Evolutionary conservation across 2,888 invertebrate genomes (phyloP), one percentile per base, ranked within the genome.

Genomic region (Physocephala rufipes): DNA sequence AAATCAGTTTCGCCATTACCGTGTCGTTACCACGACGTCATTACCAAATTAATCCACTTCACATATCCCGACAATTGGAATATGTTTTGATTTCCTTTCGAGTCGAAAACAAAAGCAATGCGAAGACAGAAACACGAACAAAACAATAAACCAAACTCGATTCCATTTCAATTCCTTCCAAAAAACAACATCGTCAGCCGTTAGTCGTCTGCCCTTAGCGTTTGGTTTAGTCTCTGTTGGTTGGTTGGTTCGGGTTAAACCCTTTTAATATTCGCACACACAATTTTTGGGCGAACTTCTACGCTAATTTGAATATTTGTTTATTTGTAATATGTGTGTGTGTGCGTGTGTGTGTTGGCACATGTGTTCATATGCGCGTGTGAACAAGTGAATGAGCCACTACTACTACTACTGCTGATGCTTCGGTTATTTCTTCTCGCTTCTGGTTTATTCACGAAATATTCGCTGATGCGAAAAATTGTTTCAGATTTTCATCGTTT

Each of bases 1-100:
- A 3, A 45, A 36, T 53, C 45, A 7, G 13, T 58, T 59, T 49
- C 19, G 16, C 19, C 62, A 12, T n/a, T 15, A 19, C 45, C 15
- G 45, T 45, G 45, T 45, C 19, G 49, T 49, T 49, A 36, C 36
- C 36, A 36, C 36, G 36, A n/a, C n/a, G n/a, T n/a, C n/a, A n/a
- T n/a, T n/a, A n/a, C n/a, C n/a, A n/a, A n/a, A n/a, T 76, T 76
- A 79, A 79, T 75, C 76, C 74, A 75, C 77, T 78, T 73, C 74
- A 76, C 73, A 76, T 75, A 74, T 74, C 51, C 43, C 62, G 67
- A 63, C 67, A 70, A 63, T 63, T 49, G 62, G 36, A 62, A 19
- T 43, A 7, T 62, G 30, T 62, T 26, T 26, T 55, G 55, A 21
- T 43, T 43, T 30, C 30, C 36, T 49, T n/a, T 53, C 21, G 12